A percentile compares a stretch with the other conserved stretches of the same genome.
Evolutionary conservation across 2,888 invertebrate genomes (phyloP).

Genomic region (Microctonus brassicae): DNA sequence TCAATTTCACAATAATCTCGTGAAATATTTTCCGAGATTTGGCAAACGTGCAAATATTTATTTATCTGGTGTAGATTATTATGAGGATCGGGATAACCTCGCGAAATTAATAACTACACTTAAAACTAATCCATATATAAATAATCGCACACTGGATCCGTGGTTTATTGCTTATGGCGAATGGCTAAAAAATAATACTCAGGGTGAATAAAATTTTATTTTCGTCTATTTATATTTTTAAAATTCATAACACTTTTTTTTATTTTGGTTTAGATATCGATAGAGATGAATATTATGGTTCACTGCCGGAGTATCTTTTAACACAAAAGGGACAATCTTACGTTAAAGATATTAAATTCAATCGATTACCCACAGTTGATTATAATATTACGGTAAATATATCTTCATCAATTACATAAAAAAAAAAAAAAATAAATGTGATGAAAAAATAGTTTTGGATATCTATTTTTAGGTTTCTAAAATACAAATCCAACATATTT

Average conservation of each 20-base stretch:
- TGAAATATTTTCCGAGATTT: constrained; percentile 62
- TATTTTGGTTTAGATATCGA: constrained; percentile 53
- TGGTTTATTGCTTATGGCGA: constrained; percentile 64
- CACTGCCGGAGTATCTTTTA: constrained; percentile 64
- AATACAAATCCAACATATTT: constrained; percentile 64
- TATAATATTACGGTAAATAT: constrained; percentile 65
- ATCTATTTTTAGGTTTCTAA: constrained; percentile 58
- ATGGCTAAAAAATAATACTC: constrained; percentile 54
- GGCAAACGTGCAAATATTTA: constrained; percentile 65
- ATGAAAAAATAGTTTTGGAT: neutral
- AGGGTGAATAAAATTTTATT: constrained; percentile 47
- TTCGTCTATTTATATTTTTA: neutral
- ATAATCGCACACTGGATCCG: constrained; percentile 61
- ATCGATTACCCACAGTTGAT: constrained; percentile 58
- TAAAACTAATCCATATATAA: constrained; percentile 60
- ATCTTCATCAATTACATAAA: neutral
- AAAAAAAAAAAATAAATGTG: neutral
- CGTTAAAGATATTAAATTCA: constrained; percentile 66
- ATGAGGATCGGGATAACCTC: constrained; percentile 59
- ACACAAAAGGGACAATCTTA: constrained; percentile 63
- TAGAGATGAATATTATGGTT: constrained; percentile 61
- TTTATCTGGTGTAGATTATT: constrained; percentile 64
- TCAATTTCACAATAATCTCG: constrained; percentile 61
- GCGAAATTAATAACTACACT: constrained; percentile 54
- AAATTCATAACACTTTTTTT: constrained; percentile 15